Evolutionary conservation across 2,888 invertebrate species (phyloP), one percentile per base, ranked within the genome.

Genomic region (Pristionchus exspectatus): DNA sequence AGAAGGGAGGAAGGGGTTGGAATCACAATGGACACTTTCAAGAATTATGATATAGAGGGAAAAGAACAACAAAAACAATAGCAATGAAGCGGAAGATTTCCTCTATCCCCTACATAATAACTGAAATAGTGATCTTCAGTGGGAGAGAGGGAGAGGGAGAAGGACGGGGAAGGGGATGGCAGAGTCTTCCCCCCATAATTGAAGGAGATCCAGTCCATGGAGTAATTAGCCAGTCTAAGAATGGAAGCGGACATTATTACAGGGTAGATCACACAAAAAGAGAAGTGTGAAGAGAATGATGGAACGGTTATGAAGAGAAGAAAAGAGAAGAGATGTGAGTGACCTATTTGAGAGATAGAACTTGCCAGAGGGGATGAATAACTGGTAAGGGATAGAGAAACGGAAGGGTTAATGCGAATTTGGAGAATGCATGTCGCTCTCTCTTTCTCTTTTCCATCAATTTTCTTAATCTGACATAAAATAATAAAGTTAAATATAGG

Each of bases 291-390:
- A 54, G 81, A n/a, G 81, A n/a, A n/a, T 12, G 44, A n/a, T 24
- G 44, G 54, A 44, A 77, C 44, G 21, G 74, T 21, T 7, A 77
- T 38, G 74, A 24, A 24, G 74, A 12, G 74, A 77, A 44, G 74
- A 12, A 44, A 77, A 44, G 74, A 21, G 44, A 44, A 30, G n/a
- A 72, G n/a, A 72, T 33, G 44, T 38, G 74, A 77, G 50, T 81
- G 81, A 81, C 81, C 81, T 54, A 81, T 44, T 50, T 81, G 81
- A 81, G 81, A n/a, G 50, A 14, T 12, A 24, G 27, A 81, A 81
- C 50, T 81, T 81, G 27, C 81, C 81, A 81, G 81, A 81, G 81
- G 81, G 81, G 5, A 54, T 24, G 54, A 54, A 50, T 81, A 81
- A 81, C 81, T 81, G 81, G 81, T 81, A 81, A 24, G 14, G 54